Conservation (phyloP, 2,113 vertebrate species). For the Pterocles orientalis region DNA sequence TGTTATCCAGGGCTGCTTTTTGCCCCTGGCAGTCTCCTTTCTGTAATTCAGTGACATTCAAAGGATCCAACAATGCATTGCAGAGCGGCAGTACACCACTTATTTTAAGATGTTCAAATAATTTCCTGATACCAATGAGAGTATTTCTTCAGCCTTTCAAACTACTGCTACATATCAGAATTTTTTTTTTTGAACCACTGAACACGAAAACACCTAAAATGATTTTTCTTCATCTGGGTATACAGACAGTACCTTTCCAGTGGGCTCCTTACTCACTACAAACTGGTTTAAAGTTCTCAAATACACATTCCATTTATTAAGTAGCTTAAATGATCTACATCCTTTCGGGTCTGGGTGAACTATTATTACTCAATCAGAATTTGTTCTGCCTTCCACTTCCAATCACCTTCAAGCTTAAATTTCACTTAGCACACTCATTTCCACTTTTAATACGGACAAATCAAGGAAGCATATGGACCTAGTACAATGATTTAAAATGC, state of each 20-base stretch:
- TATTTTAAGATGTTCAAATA: neutral
- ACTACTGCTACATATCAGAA: neutral
- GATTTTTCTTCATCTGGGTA: neutral
- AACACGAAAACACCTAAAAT: neutral
- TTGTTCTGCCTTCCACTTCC: conserved; percentile 39
- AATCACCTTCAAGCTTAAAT: conserved; percentile 54
- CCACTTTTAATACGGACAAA: neutral
- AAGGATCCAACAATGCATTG: neutral
- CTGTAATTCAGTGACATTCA: neutral
- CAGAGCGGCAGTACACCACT: neutral
- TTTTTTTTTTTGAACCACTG: neutral
- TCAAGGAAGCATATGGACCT: neutral
- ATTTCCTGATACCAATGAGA: neutral
- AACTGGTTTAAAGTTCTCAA: neutral
- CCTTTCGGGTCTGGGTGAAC: neutral
- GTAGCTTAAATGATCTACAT: conserved; percentile 6
- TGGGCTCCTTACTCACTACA: neutral
- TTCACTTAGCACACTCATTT: conserved; percentile 19
- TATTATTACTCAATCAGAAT: conserved; percentile 10
- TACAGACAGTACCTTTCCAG: neutral
- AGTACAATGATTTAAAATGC: neutral
- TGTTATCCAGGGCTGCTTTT: conserved; percentile 26
- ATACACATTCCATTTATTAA: neutral
- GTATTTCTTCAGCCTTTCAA: neutral
- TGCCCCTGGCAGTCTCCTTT: conserved; percentile 13